A percentile compares a stretch with the other conserved stretches of the same genome.
These are phyloP conservation scores for Polylopha cassiicola DNA, from an alignment of 2,888 invertebrate species.

Conservation along the genomic window DNA sequence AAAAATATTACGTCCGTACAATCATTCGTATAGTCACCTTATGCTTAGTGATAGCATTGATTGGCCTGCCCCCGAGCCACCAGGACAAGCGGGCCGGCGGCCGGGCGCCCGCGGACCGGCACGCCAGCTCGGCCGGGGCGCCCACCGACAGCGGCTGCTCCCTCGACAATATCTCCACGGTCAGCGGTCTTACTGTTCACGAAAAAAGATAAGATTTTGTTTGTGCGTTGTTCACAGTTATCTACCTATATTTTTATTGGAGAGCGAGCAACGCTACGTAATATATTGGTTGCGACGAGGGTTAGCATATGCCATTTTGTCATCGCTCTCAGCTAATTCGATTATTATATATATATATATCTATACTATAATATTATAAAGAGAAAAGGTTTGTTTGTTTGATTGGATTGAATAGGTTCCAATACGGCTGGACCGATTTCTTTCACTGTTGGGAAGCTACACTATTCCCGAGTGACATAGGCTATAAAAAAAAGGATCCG, in stretches of 20 bases:
- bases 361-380: too few relatives aligned
- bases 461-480: too few relatives aligned
- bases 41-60: slow-evolving; percentile 68
- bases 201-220: slow-evolving; percentile 14
- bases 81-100: slow-evolving; percentile 91
- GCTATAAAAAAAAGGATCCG: slow-evolving; percentile 2
- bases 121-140: slow-evolving; percentile 87
- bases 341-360: too few relatives aligned
- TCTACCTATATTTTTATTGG: too few relatives aligned
- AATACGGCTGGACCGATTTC: too few relatives aligned
- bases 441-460: too few relatives aligned
- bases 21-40: slow-evolving; percentile 38
- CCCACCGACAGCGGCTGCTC: slow-evolving; percentile 91
- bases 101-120: slow-evolving; percentile 88
- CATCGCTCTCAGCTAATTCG: too few relatives aligned
- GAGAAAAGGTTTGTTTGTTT: too few relatives aligned
- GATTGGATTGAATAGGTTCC: too few relatives aligned
- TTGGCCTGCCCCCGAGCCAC: slow-evolving; percentile 86
- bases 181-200: slow-evolving; percentile 86
- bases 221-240: neutral
- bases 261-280: too few relatives aligned
- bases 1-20: slow-evolving; percentile 1
- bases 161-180: slow-evolving; percentile 86
- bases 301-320: too few relatives aligned
- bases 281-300: too few relatives aligned